Base-by-base conservation (phyloP, 2,888 invertebrate genomes). In the Stenodema calcarata region DNA sequence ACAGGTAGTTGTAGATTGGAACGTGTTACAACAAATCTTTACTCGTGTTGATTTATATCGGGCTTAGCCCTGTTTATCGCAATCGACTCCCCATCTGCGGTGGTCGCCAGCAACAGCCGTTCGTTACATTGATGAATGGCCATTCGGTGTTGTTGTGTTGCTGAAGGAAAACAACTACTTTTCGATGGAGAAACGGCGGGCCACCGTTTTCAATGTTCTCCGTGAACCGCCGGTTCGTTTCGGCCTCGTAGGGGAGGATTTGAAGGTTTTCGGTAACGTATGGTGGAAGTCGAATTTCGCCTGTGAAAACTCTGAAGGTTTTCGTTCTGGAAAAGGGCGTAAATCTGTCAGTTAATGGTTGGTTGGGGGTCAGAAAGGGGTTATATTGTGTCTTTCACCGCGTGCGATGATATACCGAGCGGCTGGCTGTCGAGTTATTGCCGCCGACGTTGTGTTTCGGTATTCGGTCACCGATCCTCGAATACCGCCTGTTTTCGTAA, bases 101-200 rank as follows among this genome's bases (percentile, higher is more conserved):
- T 0, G 35, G n/a, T 35, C 41, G 18, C 73, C n/a, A 41, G 73
- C 18, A 41, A 73, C 62, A 62, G 28, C 73, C 73, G 41, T 73
- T 30, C 73, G 73, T 73, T 73, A 73, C 73, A n/a, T 73, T 73
- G 73, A 73, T 28, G 18, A 35, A 73, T 30, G 73, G 35, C 73
- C 14, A 35, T 73, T 41, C 73, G 73, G 35, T 73, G 41, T 41
- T 73, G 73, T 41, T 73, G 1, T 41, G 73, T 73, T 18, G 73
- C 4, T 73, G 73, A 73, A 73, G 18, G 73, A 16, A n/a, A 41
- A 73, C 30, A 73, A 73, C 73, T 35, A 35, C 73, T 2, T 12
- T 35, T 30, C n/a, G 23, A 23, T 30, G 16, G 35, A 2, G 35
- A 70, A 18, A 18, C n/a, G n/a, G n/a, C 18, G n/a, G 18, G 54